phyloP scores from a whole-genome alignment of 2,797 vertebrate genomes.

The Remorina albescens region DNA sequence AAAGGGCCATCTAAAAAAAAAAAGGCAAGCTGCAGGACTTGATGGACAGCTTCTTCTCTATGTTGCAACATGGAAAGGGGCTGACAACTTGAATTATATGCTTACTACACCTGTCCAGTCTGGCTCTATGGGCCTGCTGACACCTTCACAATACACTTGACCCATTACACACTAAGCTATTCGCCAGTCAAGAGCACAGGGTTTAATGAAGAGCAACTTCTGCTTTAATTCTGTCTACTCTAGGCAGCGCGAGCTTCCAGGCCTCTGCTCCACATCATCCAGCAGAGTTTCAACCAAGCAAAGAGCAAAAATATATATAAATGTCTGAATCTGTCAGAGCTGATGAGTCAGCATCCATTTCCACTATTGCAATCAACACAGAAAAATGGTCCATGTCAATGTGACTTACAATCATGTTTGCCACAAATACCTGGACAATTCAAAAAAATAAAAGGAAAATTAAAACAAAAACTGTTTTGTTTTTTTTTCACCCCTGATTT shows the following conservation, averaged over 20 bases:
- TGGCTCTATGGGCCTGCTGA: slow-evolving; percentile 65
- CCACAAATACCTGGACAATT: neutral
- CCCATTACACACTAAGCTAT: slow-evolving; percentile 65
- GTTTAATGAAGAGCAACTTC: slow-evolving; percentile 59
- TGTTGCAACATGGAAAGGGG: slow-evolving; percentile 64
- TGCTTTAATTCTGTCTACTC: slow-evolving; percentile 42
- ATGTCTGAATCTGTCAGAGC: neutral
- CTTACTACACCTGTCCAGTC: slow-evolving; percentile 57
- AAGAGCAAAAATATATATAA: neutral
- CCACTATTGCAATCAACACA: neutral
- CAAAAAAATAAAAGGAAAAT: neutral
- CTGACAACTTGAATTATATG: slow-evolving; percentile 82
- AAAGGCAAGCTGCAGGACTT: slow-evolving; percentile 53
- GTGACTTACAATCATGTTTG: slow-evolving; percentile 9
- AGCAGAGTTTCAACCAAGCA: slow-evolving; percentile 24
- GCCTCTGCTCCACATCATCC: slow-evolving; percentile 13
- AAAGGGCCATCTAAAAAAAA: slow-evolving; percentile 60
- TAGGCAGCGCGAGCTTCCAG: slow-evolving; percentile 23
- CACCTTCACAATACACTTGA: slow-evolving; percentile 73
- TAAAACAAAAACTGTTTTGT: neutral
- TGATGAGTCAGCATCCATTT: slow-evolving; percentile 12
- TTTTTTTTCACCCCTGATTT: neutral
- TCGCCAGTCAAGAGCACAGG: slow-evolving; percentile 36
- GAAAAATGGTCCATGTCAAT: neutral
- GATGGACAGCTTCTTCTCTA: slow-evolving; percentile 72